Evolutionary conservation across 2,113 vertebrate species (phyloP).

Genomic region (Pseudonaja textilis): DNA sequence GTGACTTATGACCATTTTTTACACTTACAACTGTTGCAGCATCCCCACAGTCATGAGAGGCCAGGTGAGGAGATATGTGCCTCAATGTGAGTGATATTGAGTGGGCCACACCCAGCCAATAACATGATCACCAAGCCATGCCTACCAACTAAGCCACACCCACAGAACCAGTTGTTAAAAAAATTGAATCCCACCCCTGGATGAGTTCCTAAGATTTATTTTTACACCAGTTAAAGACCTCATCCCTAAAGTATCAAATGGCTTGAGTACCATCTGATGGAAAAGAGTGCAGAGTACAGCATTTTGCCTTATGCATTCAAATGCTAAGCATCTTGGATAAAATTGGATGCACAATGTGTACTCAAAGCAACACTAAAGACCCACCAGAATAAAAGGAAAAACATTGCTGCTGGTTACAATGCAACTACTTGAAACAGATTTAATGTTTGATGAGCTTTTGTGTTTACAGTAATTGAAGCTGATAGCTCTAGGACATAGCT

Average conservation of each 20-base stretch:
- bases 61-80: too few species aligned
- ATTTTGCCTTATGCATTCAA: not conserved
- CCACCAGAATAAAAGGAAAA: not conserved
- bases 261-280: not conserved
- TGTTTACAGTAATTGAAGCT: not conserved
- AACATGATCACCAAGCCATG: too few species aligned
- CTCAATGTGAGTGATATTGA: too few species aligned
- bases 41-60: too few species aligned
- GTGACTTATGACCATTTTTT: too few species aligned
- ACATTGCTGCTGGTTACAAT: not conserved
- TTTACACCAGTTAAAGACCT: not conserved
- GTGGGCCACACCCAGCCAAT: too few species aligned
- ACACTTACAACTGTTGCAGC: too few species aligned
- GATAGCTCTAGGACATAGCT: not conserved
- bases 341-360: not conserved
- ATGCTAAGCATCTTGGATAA: not conserved
- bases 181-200: too few species aligned
- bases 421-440: not conserved
- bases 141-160: too few species aligned
- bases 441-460: not conserved
- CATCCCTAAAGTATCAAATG: not conserved
- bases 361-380: not conserved
- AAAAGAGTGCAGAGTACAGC: not conserved
- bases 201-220: not conserved
- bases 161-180: too few species aligned